Conservation (phyloP, 1,140 invertebrate species). For the Dendrolimus punctatus region DNA sequence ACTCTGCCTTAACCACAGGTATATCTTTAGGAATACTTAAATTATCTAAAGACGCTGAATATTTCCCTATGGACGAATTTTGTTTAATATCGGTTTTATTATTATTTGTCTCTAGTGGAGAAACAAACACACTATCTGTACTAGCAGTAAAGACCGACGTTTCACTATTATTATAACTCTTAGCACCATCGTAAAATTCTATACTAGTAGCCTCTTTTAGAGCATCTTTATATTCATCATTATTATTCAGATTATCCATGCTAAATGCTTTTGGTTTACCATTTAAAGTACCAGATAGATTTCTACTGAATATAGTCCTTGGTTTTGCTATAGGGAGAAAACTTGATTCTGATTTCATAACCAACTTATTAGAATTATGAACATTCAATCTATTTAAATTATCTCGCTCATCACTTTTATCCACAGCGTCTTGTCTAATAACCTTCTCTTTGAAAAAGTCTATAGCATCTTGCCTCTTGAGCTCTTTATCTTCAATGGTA, state of each 20-base stretch:
- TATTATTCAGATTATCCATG: conserved; percentile 47
- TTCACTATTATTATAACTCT: conserved; percentile 27
- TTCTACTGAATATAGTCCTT: conserved; percentile 45
- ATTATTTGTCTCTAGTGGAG: conserved; percentile 31
- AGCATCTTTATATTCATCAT: conserved; percentile 38
- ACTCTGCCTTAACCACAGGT: conserved; percentile 42
- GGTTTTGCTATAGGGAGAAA: conserved; percentile 16
- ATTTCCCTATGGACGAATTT: conserved; percentile 1
- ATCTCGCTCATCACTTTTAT: conserved; percentile 11
- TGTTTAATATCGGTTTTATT: conserved; percentile 10
- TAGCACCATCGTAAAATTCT: conserved; percentile 21
- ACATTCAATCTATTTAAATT: conserved; percentile 11
- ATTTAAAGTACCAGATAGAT: conserved; percentile 39
- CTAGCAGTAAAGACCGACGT: conserved; percentile 42
- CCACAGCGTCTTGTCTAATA: conserved; percentile 29
- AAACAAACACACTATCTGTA: conserved; percentile 46
- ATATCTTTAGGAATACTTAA: conserved; percentile 10
- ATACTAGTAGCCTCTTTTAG: conserved; percentile 56
- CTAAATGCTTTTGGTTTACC: conserved; percentile 58
- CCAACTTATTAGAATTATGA: conserved; percentile 17
- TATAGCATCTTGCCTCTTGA: conserved; percentile 48
- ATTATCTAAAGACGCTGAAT: background rate
- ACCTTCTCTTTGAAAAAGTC: conserved; percentile 26
- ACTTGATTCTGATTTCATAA: conserved; percentile 37
- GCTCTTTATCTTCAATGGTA: conserved; percentile 29